Base-by-base conservation (phyloP, 1,140 invertebrate genomes). In the Triops longicaudatus region DNA sequence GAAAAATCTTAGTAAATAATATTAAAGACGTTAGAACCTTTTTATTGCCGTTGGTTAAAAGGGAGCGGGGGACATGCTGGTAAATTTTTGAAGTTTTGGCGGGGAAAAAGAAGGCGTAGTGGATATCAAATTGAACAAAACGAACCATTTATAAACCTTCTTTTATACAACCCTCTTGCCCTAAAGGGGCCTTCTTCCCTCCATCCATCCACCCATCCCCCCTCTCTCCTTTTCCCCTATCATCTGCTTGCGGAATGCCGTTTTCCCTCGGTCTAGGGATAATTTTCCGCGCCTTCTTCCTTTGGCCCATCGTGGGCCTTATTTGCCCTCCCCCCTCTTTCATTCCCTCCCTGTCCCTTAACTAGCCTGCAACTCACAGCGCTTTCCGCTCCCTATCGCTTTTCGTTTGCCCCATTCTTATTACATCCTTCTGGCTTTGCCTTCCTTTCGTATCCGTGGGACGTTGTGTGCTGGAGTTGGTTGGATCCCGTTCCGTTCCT, bases 211-310 rank as follows among this genome's bases (percentile, higher is more conserved):
- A 31, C 17, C 41, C 41, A 9, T 75, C 9, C 74, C 74, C 74
- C 11, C 41, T 26, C 22, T 43, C 27, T 75, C 43, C 28, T 75
- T 63, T 75, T 43, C 74, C 43, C 74, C 74, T 41, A 75, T 75
- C 42, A 63, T 75, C 43, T 63, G 63, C 74, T 50, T 63, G 43
- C 74, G 50, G 74, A 43, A 75, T 43, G 74, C 26, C 74, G 43
- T 43, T 28, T 50, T 50, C 74, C 74, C 43, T 75, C 27, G 28
- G 74, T 43, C 74, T 26, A 9, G 74, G 43, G 42, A 75, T 75
- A 75, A 50, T 50, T 75, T 42, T 75, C 43, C 50, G 50, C 31
- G 42, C 74, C 74, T 75, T 43, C 74, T 41, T 50, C 43, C 74
- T 41, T 43, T 75, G 31, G 26, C n/a, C 27, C 26, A 27, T 26